Base-by-base conservation (phyloP, 2,113 vertebrate genomes). In the Chlorodrepanis virens region DNA sequence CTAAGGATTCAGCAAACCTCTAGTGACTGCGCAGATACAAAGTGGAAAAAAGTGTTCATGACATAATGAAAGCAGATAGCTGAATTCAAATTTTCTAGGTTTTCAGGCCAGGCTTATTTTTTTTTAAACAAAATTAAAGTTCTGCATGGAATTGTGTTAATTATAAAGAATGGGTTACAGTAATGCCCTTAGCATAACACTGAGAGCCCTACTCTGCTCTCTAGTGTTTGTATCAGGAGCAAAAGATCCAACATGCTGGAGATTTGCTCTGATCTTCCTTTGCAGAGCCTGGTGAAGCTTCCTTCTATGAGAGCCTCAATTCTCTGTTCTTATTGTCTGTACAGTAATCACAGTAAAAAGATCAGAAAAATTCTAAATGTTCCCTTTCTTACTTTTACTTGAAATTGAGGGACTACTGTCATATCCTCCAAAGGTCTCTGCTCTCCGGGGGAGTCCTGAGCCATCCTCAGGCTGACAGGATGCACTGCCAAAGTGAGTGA, bases 391-490 rank as follows among this genome's bases (percentile, higher is more conserved):
- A 99, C 99, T 98, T 97, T 98, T 99, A 79, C 72, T 95, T 45
- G 97, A 96, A 82, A 97, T 87, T 28, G 95, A 85, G 16, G 96
- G 93, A 39, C 79, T 93, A 21, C 98, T 98, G 97, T 99, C 98
- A 10, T 98, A 98, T 85, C 99, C 98, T 42, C 98, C 99, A 27
- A 98, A 99, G 45, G 99, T 99, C 70, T 98, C 99, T 1, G 98
- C 98, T 96, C 99, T 97, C 71, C 97, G 97, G 29, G 98, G 98
- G 9, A 98, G 96, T 2, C 42, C 52, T 1, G 96, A 80, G n/a
- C 82, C 95, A 2, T 98, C 98, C 19, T 99, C 98, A 2, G 47
- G 57, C 33, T 89, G 98, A 24, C 94, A 29, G 18, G 78, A 63
- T 27, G 90, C 45, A 23, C 72, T 97, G 75, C 91, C 97, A 56